A percentile compares a stretch with the other conserved stretches of the same genome.
Evolutionary conservation across 2,113 vertebrate genomes (phyloP).

Genomic region (Motacilla alba): DNA sequence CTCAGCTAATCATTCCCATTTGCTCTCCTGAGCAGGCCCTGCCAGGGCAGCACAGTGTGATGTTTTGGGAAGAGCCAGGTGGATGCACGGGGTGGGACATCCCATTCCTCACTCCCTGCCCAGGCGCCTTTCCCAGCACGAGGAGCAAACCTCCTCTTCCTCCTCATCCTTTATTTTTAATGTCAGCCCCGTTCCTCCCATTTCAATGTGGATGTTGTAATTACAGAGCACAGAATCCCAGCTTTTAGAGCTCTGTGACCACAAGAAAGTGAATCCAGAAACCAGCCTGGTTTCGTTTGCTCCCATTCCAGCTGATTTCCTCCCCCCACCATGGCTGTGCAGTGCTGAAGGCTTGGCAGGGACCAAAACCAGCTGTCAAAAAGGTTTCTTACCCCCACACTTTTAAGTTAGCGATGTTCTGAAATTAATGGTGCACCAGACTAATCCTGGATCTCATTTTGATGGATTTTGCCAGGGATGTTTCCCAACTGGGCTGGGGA

Average conservation of each 20-base stretch:
- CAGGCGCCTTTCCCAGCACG: neutral
- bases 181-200: neutral
- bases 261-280: constrained; percentile 70
- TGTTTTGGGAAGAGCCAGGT: neutral
- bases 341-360: constrained; percentile 50
- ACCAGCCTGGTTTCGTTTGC: constrained; percentile 68
- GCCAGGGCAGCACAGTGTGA: neutral
- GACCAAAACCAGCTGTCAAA: constrained; percentile 64
- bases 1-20: neutral
- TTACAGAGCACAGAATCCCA: constrained; percentile 54
- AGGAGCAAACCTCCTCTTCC: neutral
- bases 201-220: constrained; percentile 44
- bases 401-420: constrained; percentile 42
- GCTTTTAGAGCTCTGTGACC: constrained; percentile 60
- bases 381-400: constrained; percentile 33
- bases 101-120: neutral
- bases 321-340: constrained; percentile 17
- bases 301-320: constrained; percentile 63
- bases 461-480: neutral
- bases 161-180: neutral
- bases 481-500: neutral
- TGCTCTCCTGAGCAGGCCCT: neutral
- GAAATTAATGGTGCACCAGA: constrained; percentile 22
- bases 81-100: accelerated
- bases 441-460: neutral